Percentiles rank a stretch among this genome's conserved stretches.
These are phyloP conservation scores for Anolis carolinensis DNA, from an alignment of 2,113 vertebrate species.

Conservation along the genomic window DNA sequence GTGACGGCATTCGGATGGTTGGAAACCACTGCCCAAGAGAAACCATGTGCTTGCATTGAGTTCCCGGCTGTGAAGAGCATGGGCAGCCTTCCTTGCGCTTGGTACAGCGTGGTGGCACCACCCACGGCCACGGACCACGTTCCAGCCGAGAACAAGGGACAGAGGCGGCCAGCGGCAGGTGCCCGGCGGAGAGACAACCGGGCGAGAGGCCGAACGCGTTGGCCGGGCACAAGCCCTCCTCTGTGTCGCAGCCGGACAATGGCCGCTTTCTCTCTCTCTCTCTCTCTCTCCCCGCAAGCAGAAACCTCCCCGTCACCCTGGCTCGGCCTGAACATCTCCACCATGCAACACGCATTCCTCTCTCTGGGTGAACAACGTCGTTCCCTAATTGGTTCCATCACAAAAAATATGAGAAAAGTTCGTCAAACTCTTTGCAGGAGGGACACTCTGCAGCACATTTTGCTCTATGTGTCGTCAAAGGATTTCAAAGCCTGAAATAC, in stretches of 20 bases:
- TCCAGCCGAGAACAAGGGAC: conserved; percentile 1
- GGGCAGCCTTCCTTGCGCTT: conserved; percentile 24
- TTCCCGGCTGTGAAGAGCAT: conserved; percentile 35
- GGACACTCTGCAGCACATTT: too few relatives aligned
- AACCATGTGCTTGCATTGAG: neutral
- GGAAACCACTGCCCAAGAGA: too few relatives aligned
- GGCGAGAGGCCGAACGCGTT: conserved; percentile 62
- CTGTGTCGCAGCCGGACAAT: conserved; percentile 54
- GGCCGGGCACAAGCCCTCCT: conserved; percentile 58
- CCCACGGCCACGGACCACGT: conserved; percentile 1
- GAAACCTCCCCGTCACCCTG: neutral
- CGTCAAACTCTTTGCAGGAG: too few relatives aligned
- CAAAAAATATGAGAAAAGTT: too few relatives aligned
- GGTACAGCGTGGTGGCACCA: conserved; percentile 75
- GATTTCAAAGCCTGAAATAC: too few relatives aligned
- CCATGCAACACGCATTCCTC: too few relatives aligned
- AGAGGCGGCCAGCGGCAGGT: neutral
- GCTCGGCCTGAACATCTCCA: too few relatives aligned
- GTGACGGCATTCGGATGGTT: too few relatives aligned
- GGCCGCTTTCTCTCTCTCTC: neutral
- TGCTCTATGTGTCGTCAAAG: too few relatives aligned
- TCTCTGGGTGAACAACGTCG: too few relatives aligned
- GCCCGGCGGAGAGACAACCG: conserved; percentile 36
- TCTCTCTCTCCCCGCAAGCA: neutral
- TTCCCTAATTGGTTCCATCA: too few relatives aligned